Base-by-base conservation (phyloP, 2,888 invertebrate genomes). In the Mylabris sibirica region DNA sequence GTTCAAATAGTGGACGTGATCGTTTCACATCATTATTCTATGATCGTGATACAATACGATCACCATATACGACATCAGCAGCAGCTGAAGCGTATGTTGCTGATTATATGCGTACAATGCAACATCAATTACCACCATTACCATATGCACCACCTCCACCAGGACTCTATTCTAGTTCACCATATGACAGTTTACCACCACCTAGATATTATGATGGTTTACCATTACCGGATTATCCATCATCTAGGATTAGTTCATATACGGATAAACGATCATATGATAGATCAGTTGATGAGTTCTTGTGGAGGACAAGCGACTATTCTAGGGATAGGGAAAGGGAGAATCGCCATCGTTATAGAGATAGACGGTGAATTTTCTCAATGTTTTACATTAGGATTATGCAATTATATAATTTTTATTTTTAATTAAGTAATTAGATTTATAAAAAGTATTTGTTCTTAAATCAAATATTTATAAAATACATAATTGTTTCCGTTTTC, bases 81-180 rank as follows among this genome's bases (percentile, higher is more conserved):
- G 91, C 90, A 12, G 94, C 94, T n/a, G 94, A 94, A 81, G 94
- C 94, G 0, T 94, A 94, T 83, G 93, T 94, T 34, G 94, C 94
- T 14, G 95, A 96, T 81, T 96, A 95, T 80, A 94, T 96, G 92
- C 88, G 94, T 38, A 93, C 92, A 34, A 93, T 94, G 93, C 93
- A 94, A 80, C 93, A 94, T 78, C 93, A 93, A 80, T 84, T 94
- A 78, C 94, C 95, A 61, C 95, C 96, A 49, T 86, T 96, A 81
- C 94, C 95, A 26, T 96, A 94, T 84, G 93, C 91, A 38, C 92
- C 94, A 26, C 91, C 92, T n/a, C 71, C 53, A 20, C 84, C 85
- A n/a, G 83, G 83, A 60, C 85, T 85, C 84, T 88, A 76, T 68
- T 79, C 81, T 62, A 63, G 73, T 53, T 83, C 88, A 34, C 80